These are phyloP conservation scores for Caenorhabditis zanzibari DNA, from an alignment of 2,888 invertebrate genomes.

Conservation along the genomic window DNA sequence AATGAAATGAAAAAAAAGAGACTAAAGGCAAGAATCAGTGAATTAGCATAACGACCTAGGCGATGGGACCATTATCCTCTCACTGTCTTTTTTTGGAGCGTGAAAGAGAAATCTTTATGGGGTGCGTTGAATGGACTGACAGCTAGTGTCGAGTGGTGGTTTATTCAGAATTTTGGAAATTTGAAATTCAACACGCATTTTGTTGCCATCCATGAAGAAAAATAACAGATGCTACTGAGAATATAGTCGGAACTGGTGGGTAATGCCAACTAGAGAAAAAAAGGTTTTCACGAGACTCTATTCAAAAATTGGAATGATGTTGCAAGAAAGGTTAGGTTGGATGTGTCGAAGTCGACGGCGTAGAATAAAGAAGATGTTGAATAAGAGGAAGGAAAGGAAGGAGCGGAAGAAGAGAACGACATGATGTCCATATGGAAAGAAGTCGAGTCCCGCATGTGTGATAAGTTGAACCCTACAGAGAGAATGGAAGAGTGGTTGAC, in stretches of 20 bases:
- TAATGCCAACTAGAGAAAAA: conserved; percentile 6
- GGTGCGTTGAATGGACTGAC: neutral
- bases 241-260: conserved; percentile 1
- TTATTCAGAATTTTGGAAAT: conserved; percentile 20
- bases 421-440: conserved; percentile 61
- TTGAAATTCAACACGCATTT: conserved; percentile 45
- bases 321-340: conserved; percentile 83
- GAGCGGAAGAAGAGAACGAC: conserved; percentile 40
- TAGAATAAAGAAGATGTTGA: conserved; percentile 34
- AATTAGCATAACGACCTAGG: conserved; percentile 1
- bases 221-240: conserved; percentile 34
- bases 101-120: neutral
- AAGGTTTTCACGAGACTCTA: conserved; percentile 48
- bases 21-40: conserved; percentile 7
- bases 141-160: neutral
- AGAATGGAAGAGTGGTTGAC: conserved; percentile 56
- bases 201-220: neutral
- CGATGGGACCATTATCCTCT: neutral
- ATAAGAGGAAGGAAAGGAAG: conserved; percentile 20
- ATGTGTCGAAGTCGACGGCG: conserved; percentile 6
- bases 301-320: conserved; percentile 80
- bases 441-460: conserved; percentile 63
- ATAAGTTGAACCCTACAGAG: conserved; percentile 58
- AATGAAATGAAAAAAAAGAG: neutral
- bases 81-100: neutral